Base-by-base conservation (phyloP, 1,140 invertebrate genomes). In the Vollenhovia emeryi region DNA sequence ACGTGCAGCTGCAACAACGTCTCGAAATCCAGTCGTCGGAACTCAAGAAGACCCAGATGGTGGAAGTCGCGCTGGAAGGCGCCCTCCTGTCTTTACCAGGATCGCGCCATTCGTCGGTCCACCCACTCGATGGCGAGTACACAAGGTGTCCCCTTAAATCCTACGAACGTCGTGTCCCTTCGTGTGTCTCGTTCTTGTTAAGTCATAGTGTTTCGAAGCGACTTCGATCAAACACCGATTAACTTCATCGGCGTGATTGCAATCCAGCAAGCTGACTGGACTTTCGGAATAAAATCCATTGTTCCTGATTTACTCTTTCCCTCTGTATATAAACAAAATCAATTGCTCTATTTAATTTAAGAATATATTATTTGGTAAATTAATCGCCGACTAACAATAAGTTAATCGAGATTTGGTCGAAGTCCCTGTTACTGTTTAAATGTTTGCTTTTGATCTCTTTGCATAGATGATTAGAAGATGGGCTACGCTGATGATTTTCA, bases 61-160 rank as follows among this genome's bases (percentile, higher is more conserved):
- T 92, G 91, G 91, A 89, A 87, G 52, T 68, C 74, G 3, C 87
- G 85, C 0, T 93, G 90, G 87, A 82, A 82, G 8, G 3, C 50
- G 9, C 52, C 66, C 4, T 50, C 86, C 5, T 87, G 86, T 60
- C 74, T 92, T 33, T 82, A 87, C 24, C 69, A 89, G 15, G 85
- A 91, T 15, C 85, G 64, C 15, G 64, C 82, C 8, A 62, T 86
- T 52, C 92, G 92, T 64, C 91, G 90, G 0, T 93, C 92, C 18
- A 93, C 90, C 48, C 93, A 93, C 92, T 93, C 93, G 87, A 93
- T 93, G 93, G 93, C 93, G 91, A 94, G 93, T 93, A 94, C 92
- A 90, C 93, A 93, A 93, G 92, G 92, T 92, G 92, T 92, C 84
- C 87, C 85, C 50, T 91, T 87, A 82, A 76, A 52, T 85, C 86